A percentile compares a stretch with the other conserved stretches of the same genome.
Conservation (phyloP, 2,888 invertebrate genomes). For the Vandiemenella viatica region DNA sequence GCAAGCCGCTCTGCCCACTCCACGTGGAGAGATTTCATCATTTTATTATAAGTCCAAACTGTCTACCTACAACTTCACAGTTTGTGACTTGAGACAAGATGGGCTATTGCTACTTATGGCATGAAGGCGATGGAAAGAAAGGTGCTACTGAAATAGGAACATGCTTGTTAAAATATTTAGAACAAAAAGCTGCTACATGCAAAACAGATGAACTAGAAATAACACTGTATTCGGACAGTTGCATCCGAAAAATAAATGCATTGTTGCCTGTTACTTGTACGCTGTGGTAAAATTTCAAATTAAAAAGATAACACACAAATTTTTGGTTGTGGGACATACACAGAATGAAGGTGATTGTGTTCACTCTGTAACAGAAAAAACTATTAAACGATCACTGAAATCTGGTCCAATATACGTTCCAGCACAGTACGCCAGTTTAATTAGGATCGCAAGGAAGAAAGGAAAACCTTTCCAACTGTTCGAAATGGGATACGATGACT, state of each 20-base stretch:
- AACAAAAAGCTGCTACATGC: neutral
- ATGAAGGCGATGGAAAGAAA: neutral
- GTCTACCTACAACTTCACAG: neutral
- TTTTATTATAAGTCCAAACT: neutral
- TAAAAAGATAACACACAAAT: neutral
- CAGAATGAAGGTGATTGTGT: neutral
- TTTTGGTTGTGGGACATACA: neutral
- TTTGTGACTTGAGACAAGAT: neutral
- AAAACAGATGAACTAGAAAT: neutral
- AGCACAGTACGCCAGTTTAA: neutral
- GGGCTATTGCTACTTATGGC: neutral
- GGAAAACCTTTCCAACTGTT: slow-evolving; percentile 4
- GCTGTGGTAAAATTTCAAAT: neutral
- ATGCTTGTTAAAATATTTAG: neutral
- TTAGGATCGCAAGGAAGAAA: slow-evolving; percentile 3
- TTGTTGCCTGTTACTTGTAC: neutral
- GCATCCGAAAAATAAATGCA: neutral
- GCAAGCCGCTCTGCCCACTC: neutral
- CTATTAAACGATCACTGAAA: neutral
- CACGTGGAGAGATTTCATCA: neutral
- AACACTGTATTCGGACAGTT: neutral
- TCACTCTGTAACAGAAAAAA: neutral
- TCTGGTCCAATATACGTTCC: neutral
- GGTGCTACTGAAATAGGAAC: neutral
- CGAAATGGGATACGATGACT: too few species aligned